Evolutionary conservation across 1,140 invertebrate species (phyloP), one percentile per base, ranked within the genome.

Genomic region (Drosophila navojoa): DNA sequence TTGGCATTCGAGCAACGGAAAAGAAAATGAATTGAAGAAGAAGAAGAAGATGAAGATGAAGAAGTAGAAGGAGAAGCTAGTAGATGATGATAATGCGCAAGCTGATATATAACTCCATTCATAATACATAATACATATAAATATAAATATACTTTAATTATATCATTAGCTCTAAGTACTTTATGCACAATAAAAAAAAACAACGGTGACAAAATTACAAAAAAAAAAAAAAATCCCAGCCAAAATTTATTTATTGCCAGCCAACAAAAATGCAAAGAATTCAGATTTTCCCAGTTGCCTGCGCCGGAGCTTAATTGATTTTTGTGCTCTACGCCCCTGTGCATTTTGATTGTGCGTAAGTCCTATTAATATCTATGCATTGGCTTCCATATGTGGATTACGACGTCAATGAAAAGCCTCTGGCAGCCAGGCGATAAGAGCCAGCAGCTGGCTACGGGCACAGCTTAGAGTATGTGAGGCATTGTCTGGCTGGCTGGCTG

Each of bases 181-280:
- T 85, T 91, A 90, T 91, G 82, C 90, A 85, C 82, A 87, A 91
- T 90, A 85, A 90, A 91, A 80, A 38, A 91, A 91, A 91, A 91
- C 76, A 90, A 91, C 90, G 90, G 90, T 91, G 90, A 91, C 90
- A 91, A 91, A 91, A 91, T 91, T 91, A 87, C 80, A 59, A 90
- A 91, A 91, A 91, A 90, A 90, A 77, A 58, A 44, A 16, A 7
- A 44, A 15, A 7, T 1, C 0, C n/a, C 5, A n/a, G n/a, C 4
- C 40, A 5, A 9, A 45, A 45, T 16, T 16, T 45, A 6, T 45
- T 15, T 45, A 5, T 6, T 9, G 42, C 27, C 27, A 29, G 27
- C 27, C 27, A 29, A 29, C 4, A 6, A 29, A 29, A 29, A 29
- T 29, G 4, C 27, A 29, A 29, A 29, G 5, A 3, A 6, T 5